Base-by-base conservation (phyloP, 2,113 vertebrate species). In the Microcebus lehilahytsara region DNA sequence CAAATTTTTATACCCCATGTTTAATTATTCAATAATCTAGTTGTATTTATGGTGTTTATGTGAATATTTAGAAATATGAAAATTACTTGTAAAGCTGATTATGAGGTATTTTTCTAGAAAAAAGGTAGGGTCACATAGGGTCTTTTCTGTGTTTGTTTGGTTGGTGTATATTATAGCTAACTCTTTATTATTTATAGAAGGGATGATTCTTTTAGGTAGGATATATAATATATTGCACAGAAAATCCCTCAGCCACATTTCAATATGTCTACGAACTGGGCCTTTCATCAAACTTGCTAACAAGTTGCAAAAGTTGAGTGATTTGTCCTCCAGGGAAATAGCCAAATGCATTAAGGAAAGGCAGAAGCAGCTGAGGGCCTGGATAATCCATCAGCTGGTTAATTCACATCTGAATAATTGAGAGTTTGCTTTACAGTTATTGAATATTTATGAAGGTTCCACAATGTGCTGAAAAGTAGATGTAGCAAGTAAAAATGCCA, bases 381-480 rank as follows among this genome's bases (percentile, higher is more conserved):
- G 85, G 83, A 49, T 81, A 77, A 95, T 80, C 84, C 46, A 94
- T 84, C 79, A 94, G n/a, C 32, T 92, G 71, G 83, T 87, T 96
- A 96, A 97, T 79, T 93, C 69, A 95, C 60, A 96, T 60, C 46
- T 95, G 92, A 96, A 96, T 96, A 96, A 97, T 77, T 89, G 84
- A 94, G 66, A 91, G n/a, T 97, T 95, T 96, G 10, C 67, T 89
- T 91, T 95, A 92, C 0, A 56, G 51, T 94, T 92, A 78, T 42
- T 96, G 87, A 96, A 87, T 96, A 97, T 97, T 96, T 96, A 97
- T 87, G 75, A 93, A 94, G 71, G 46, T 40, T 77, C 4, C 22
- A 87, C 83, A 78, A 60, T 67, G 37, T 84, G 22, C 71, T 95
- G 42, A 60, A 87, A 94, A 96, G 40, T 58, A 97, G 88, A 83